Base-by-base conservation (phyloP, 2,888 invertebrate species). In the Patella caerulea region DNA sequence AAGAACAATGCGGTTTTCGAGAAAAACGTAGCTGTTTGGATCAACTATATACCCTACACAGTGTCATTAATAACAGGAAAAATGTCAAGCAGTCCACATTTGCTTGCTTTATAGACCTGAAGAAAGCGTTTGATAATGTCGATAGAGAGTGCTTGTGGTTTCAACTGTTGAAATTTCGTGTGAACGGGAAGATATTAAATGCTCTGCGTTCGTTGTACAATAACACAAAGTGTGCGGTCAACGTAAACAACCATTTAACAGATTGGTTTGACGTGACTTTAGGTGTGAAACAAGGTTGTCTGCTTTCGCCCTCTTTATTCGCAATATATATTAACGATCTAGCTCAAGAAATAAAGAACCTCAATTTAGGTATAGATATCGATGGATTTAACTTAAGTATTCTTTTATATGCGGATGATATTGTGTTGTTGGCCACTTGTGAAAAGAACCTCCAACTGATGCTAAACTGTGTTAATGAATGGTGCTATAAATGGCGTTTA, bases 301-400 rank as follows among this genome's bases (percentile, higher is more conserved):
- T 59, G 17, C 19, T 59, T n/a, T 59, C 59, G n/a, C 9, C 14
- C 17, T n/a, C 59, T n/a, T 56, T 56, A 56, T 56, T 56, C 17
- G 14, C 56, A 17, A 56, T 59, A 17, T 59, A 59, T 19, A 59
- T 59, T 19, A 59, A 75, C 34, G 75, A 70, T 14, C 75, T 75
- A 29, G 14, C 70, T 15, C n/a, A 75, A 45, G 55, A 24, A n/a
- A 15, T 53, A 7, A 70, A 75, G 12, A 69, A 53, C 3, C 19
- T 53, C 5, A 70, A 45, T 17, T 9, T 65, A 12, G 75, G 75
- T 19, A 24, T 75, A 4, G 12, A 15, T 5, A 70, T 70, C 3
- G 70, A 53, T 14, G 34, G 34, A 34, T 34, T 34, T 34, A 34
- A 34, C 34, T 34, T 34, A 34, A 34, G 34, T 34, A 34, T 34